phyloP scores from a whole-genome alignment of 23 tunicate species.

The Halocynthia roretzi region DNA sequence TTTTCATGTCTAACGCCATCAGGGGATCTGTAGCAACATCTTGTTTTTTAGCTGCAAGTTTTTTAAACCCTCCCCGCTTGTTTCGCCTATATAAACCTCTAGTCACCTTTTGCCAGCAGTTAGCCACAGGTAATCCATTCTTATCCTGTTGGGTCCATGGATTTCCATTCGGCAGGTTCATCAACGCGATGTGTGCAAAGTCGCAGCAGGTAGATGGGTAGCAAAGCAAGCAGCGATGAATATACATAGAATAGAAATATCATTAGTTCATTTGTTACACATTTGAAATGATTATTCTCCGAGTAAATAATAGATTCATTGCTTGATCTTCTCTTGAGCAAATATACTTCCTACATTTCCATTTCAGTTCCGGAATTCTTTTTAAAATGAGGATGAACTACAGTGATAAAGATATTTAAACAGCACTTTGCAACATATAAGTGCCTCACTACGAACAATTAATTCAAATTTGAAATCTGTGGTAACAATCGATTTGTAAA shows the following conservation, averaged over 20 bases:
- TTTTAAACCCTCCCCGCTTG: constrained; percentile 65
- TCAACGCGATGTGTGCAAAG: background rate
- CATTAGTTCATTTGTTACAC: background rate
- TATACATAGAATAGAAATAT: background rate
- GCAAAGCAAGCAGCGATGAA: background rate
- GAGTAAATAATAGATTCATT: background rate
- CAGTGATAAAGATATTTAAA: too few relatives aligned
- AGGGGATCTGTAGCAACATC: background rate
- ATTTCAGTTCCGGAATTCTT: too few relatives aligned
- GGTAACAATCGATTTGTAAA: too few relatives aligned
- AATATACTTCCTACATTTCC: too few relatives aligned
- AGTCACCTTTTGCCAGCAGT: constrained; percentile 70
- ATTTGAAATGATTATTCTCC: background rate
- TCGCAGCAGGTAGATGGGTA: background rate
- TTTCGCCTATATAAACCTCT: constrained; percentile 31
- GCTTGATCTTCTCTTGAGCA: too few relatives aligned
- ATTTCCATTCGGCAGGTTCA: background rate
- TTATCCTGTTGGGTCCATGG: constrained; percentile 29
- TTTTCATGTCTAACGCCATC: constrained; percentile 3
- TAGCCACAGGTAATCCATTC: constrained; percentile 63
- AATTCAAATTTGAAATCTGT: too few relatives aligned
- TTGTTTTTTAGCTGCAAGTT: background rate
- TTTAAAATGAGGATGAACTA: too few relatives aligned
- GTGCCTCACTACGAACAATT: too few relatives aligned
- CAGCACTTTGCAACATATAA: too few relatives aligned